phyloP scores from a whole-genome alignment of 1,140 invertebrate species.

The Drosophila mojavensis region DNA sequence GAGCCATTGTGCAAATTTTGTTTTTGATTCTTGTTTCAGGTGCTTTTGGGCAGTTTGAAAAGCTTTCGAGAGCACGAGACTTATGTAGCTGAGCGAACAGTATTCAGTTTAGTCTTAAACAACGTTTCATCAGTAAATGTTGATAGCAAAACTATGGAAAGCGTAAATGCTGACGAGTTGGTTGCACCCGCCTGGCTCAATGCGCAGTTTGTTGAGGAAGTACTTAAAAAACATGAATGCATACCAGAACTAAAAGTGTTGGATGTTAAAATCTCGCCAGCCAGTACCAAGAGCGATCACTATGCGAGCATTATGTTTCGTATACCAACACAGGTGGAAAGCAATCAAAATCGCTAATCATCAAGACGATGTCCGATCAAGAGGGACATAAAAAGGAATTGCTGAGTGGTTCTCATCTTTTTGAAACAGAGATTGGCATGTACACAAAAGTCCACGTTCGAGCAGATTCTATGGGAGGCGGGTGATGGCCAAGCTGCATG shows the following conservation, averaged over 20 bases:
- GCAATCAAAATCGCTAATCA: slow-evolving; percentile 57
- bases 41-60: background rate
- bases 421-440: slow-evolving; percentile 70
- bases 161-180: slow-evolving; percentile 63
- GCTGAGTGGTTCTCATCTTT: slow-evolving; percentile 43
- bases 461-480: slow-evolving; percentile 48
- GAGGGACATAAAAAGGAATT: slow-evolving; percentile 72
- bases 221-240: slow-evolving; percentile 42
- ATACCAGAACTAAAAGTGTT: slow-evolving; percentile 32
- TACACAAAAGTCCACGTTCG: slow-evolving; percentile 60
- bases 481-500: slow-evolving; percentile 72
- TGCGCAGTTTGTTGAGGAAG: slow-evolving; percentile 49
- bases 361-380: slow-evolving; percentile 72
- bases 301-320: slow-evolving; percentile 78
- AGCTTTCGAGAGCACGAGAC: background rate
- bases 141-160: slow-evolving; percentile 6
- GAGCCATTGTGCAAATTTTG: too few species aligned
- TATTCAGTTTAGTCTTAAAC: too few species aligned
- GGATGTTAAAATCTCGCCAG: slow-evolving; percentile 54
- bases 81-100: too few species aligned
- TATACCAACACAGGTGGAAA: slow-evolving; percentile 16
- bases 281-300: slow-evolving; percentile 70
- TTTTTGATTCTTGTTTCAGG: too few species aligned
- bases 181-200: slow-evolving; percentile 65
- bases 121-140: background rate